phyloP scores from a whole-genome alignment of 2,113 vertebrate genomes.

The Mormyrus lacerda region DNA sequence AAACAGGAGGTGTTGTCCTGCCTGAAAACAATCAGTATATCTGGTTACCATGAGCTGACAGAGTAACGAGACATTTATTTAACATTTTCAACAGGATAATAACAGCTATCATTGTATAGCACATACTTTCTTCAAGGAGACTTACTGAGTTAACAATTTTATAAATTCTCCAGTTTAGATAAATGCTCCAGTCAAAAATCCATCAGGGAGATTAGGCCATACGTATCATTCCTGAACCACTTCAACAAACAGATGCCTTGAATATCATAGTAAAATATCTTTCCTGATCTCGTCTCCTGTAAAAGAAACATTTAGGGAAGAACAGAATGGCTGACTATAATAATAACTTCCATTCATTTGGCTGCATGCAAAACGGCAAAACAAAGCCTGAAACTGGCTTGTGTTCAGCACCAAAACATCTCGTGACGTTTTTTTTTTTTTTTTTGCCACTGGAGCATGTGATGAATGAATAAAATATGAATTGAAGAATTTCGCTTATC shows the following conservation, averaged over 20 bases:
- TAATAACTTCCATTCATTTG: neutral
- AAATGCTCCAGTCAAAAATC: neutral
- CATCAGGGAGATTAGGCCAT: neutral
- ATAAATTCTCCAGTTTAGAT: neutral
- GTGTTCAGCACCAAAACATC: neutral
- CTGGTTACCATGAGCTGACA: neutral
- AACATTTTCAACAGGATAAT: neutral
- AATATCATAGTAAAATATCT: neutral
- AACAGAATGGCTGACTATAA: neutral
- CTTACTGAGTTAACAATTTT: neutral
- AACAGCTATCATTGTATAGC: neutral
- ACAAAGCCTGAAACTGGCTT: neutral
- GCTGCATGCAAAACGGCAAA: neutral
- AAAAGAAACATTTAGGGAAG: neutral
- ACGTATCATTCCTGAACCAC: neutral
- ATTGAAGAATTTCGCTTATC: neutral
- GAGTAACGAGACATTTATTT: neutral
- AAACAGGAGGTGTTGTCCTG: neutral
- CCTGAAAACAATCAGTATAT: neutral
- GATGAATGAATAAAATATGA: neutral
- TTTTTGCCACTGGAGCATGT: neutral
- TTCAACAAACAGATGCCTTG: neutral
- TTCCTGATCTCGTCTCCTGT: neutral
- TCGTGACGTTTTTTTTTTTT: neutral
- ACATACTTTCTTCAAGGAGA: neutral